phyloP scores from a whole-genome alignment of 2,888 invertebrate genomes.

The Cryptus armator region DNA sequence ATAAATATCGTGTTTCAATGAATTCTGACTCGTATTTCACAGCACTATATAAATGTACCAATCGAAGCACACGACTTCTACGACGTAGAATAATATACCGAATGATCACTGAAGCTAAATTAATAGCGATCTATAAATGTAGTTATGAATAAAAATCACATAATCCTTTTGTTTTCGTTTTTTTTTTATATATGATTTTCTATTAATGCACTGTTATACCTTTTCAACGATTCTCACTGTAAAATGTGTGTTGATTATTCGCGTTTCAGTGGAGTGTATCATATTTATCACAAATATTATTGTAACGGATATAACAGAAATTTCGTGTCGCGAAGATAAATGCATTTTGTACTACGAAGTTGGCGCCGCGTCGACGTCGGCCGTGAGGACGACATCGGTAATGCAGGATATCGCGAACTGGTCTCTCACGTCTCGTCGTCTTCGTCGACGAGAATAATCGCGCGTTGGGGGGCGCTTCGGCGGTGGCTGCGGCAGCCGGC shows the following conservation, averaged over 20 bases:
- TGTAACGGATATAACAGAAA: background rate
- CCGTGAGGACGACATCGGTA: constrained; percentile 30
- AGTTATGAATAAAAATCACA: too few relatives aligned
- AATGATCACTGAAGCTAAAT: too few relatives aligned
- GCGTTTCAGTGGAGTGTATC: too few relatives aligned
- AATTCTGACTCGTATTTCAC: background rate
- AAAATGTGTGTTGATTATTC: too few relatives aligned
- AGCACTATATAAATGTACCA: background rate
- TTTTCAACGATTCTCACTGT: too few relatives aligned
- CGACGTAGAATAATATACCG: too few relatives aligned
- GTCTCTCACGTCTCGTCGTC: background rate
- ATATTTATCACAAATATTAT: background rate
- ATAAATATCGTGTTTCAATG: background rate
- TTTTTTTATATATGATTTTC: background rate
- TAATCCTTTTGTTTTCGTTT: too few relatives aligned
- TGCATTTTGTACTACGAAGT: constrained; percentile 35
- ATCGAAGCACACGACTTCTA: background rate
- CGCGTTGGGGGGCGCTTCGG: constrained; percentile 33
- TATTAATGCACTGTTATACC: background rate
- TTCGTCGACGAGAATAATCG: background rate
- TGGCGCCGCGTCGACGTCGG: constrained; percentile 46
- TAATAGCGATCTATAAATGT: too few relatives aligned
- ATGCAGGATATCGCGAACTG: constrained; percentile 33
- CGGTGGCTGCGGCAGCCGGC: constrained; percentile 51
- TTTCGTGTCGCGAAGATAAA: background rate